Evolutionary conservation across 2,888 invertebrate genomes (phyloP), one percentile per base, ranked within the genome.

Genomic region (Eurois occulta): DNA sequence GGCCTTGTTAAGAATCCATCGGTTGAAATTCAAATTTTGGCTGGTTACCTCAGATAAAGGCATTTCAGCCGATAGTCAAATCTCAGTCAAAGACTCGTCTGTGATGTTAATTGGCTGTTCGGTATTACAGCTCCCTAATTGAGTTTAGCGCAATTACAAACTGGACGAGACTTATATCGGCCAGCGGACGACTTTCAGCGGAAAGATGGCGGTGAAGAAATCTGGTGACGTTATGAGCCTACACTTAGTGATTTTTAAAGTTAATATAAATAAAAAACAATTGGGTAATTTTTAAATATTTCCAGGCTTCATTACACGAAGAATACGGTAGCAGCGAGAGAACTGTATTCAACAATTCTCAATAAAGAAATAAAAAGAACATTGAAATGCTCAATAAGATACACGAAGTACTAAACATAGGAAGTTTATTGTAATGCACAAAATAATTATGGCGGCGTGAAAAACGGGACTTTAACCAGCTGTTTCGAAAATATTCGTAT

Each of bases 1-100:
- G 93, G 95, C 94, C 93, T 94, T 91, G 96, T 95, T 96, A 95
- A 96, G 96, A 96, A 96, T 96, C 94, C 90, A 90, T 86, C 88
- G 88, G 90, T 88, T 83, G 93, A 94, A 93, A 94, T 95, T 94
- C 92, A 92, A 93, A 93, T 94, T 94, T 91, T 87, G 86, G 83
- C 88, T 89, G 91, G 92, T 92, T 91, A 91, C 87, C 84, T 83
- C 78, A 86, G 89, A 85, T 91, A 90, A 88, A 89, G 91, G 91
- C 90, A 94, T 95, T 92, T 92, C 90, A 86, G 60, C 67, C 71
- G 43, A 67, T 66, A 70, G 71, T 67, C 83, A 86, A 82, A 80
- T 84, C 72, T 62, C 71, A 65, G 73, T 83, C 71, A 75, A 73
- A 72, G 68, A 72, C 43, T 71, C 75, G 72, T 11, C 13, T 24